Conservation (phyloP, 2,113 vertebrate genomes). For the Neolamprologus hecqui region DNA sequence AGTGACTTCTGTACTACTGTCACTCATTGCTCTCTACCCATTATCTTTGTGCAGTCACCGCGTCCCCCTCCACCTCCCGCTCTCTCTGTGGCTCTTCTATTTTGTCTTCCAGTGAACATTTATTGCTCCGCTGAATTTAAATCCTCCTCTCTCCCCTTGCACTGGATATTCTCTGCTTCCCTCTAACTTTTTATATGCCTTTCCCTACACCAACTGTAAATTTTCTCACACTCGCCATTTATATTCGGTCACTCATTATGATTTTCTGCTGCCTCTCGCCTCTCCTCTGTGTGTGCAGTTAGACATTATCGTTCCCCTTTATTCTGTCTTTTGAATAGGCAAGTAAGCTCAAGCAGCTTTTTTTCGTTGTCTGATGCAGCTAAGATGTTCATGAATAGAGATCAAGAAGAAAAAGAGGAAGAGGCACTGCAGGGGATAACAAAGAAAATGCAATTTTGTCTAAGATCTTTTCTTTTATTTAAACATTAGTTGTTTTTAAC, state of each 20-base stretch:
- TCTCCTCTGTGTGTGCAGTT: neutral
- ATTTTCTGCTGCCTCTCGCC: neutral
- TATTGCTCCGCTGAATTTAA: conserved; percentile 39
- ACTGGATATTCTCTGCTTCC: neutral
- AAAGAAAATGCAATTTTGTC: neutral
- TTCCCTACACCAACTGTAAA: neutral
- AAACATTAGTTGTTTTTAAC: neutral
- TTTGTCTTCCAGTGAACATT: conserved; percentile 21
- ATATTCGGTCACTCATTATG: neutral
- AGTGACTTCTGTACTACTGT: conserved; percentile 6
- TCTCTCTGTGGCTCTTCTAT: neutral
- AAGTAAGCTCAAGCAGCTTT: neutral
- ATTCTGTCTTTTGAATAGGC: neutral
- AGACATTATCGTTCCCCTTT: neutral
- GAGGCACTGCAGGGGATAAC: neutral
- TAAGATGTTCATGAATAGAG: neutral
- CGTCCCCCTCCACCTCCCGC: neutral
- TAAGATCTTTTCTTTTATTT: neutral
- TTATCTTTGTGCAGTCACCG: conserved; percentile 13
- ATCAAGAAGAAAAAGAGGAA: neutral
- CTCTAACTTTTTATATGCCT: neutral
- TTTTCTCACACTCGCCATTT: neutral
- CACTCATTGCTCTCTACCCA: conserved; percentile 14
- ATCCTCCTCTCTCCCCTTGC: neutral
- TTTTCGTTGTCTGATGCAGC: neutral